Base-by-base conservation (phyloP, 1,140 invertebrate species). In the Drosophila arizonae region DNA sequence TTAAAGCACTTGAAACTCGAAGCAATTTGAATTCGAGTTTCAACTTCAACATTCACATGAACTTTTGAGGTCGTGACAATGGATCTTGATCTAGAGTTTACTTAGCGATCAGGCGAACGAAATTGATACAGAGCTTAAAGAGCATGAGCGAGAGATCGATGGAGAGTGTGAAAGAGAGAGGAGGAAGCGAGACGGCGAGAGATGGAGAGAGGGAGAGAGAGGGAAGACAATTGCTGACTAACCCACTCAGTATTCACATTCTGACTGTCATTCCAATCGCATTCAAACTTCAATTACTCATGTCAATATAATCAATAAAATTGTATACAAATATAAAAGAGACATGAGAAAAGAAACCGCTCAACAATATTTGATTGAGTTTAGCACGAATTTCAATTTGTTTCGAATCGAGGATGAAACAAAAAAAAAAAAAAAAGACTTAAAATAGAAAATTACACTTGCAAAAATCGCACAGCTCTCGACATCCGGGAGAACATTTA, bases 1-100 rank as follows among this genome's bases (percentile, higher is more conserved):
- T 28, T 30, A 48, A 28, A 39, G 4, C 11, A 13, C 36, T 39
- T 39, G 6, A 39, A 4, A 39, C 4, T 11, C 36, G 36, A 39
- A 13, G 4, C 3, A 39, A 3, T 39, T 39, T 13, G 36, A 39
- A 39, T 11, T 11, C 55, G 45, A 68, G 75, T 33, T 41, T 61
- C 72, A 61, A 85, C 13, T 48, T 60, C 6, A 30, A 30, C 64
- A 48, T 66, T 71, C 61, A 46, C 72, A 67, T 78, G 58, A 76
- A 72, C 76, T 67, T 77, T 62, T 76, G 62, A 74, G 82, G 76
- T 87, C 82, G 84, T 87, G 82, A 88, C 79, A 87, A 82, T 87
- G 79, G 78, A 67, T 78, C 74, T 82, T 70, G 67, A 84, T 79
- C 79, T 63, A 62, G 63, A 41, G 43, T 17, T 45, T 15, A 45